These are phyloP conservation scores for Coendou prehensilis DNA, from an alignment of 2,797 vertebrate species.

Conservation along the genomic window DNA sequence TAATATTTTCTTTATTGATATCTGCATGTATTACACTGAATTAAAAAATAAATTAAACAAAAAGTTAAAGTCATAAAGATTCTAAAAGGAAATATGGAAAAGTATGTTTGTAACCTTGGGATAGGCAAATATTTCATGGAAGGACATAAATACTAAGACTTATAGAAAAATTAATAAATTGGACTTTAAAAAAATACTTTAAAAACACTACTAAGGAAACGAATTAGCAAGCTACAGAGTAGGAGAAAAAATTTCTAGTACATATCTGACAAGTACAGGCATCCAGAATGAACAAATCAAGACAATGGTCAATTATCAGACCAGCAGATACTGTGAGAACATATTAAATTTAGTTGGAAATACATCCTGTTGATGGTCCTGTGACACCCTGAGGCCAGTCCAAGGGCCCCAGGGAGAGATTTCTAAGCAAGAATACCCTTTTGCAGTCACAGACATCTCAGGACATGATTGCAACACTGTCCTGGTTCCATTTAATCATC, in stretches of 20 bases:
- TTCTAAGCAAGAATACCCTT: background rate
- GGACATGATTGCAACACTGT: background rate
- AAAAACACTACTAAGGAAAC: constrained; percentile 55
- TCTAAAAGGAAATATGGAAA: background rate
- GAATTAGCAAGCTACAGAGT: background rate
- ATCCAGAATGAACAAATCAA: background rate
- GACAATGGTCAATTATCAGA: background rate
- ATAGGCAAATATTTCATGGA: constrained; percentile 29
- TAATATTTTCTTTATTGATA: background rate
- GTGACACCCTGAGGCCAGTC: background rate
- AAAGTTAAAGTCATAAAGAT: background rate
- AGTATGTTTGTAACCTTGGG: constrained; percentile 16
- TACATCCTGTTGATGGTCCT: background rate
- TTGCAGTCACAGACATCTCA: background rate
- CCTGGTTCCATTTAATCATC: constrained; percentile 45
- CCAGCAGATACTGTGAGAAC: background rate
- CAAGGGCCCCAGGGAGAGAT: background rate
- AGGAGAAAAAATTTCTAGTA: background rate
- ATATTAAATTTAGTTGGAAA: background rate
- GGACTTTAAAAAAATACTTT: background rate
- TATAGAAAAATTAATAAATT: background rate
- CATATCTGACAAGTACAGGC: background rate
- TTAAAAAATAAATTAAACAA: background rate
- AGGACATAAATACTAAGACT: background rate
- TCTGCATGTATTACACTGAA: background rate